A percentile compares a stretch with the other conserved stretches of the same genome.
These are phyloP conservation scores for Diabrotica balteata DNA, from an alignment of 2,888 invertebrate genomes.

Conservation along the genomic window DNA sequence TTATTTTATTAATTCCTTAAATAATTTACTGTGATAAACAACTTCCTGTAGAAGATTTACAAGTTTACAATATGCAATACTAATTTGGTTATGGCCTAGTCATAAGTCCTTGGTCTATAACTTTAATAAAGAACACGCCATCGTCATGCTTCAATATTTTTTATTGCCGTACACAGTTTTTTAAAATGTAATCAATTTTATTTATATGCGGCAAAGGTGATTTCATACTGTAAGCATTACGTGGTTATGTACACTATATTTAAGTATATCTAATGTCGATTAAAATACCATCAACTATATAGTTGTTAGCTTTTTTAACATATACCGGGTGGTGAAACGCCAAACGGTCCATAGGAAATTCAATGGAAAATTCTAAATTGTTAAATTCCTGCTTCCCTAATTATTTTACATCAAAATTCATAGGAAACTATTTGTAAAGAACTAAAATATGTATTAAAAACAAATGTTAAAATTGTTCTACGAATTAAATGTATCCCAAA, in stretches of 20 bases:
- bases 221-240: slow-evolving; percentile 1
- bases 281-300: too few species aligned
- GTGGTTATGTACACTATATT: not conserved
- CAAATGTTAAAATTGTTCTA: too few species aligned
- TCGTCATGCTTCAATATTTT: slow-evolving; percentile 4
- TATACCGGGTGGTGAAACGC: too few species aligned
- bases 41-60: slow-evolving; percentile 10
- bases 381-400: too few species aligned
- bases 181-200: slow-evolving; percentile 14
- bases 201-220: not conserved
- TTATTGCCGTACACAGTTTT: not conserved
- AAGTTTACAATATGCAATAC: slow-evolving; percentile 4
- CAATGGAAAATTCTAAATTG: too few species aligned
- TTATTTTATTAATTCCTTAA: too few species aligned
- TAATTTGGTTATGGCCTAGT: slow-evolving; percentile 5
- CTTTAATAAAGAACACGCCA: not conserved
- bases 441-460: too few species aligned
- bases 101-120: slow-evolving; percentile 14
- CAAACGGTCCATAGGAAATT: too few species aligned
- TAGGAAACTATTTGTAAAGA: too few species aligned
- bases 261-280: not conserved
- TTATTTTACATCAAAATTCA: too few species aligned
- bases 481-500: too few species aligned
- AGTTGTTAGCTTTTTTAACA: too few species aligned
- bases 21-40: not conserved